These are phyloP conservation scores for Danaus chrysippus DNA, from an alignment of 2,888 invertebrate species.

Conservation along the genomic window DNA sequence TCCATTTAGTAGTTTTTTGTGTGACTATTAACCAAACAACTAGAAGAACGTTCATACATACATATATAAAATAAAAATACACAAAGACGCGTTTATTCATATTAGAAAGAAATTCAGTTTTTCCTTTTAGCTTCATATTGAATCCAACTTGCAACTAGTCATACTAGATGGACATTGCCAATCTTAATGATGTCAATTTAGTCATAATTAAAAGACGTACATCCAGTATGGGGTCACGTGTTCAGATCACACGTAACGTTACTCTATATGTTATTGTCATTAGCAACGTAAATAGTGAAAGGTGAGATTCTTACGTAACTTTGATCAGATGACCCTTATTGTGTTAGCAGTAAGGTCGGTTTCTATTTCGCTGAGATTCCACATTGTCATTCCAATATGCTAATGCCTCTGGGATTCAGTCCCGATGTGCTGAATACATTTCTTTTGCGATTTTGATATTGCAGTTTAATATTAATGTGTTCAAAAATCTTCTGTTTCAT, in stretches of 20 bases:
- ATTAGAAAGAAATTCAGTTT: too few species aligned
- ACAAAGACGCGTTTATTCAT: too few species aligned
- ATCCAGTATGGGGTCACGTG: neutral
- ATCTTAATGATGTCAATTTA: neutral
- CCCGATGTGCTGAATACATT: neutral
- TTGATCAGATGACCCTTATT: slow-evolving; percentile 21
- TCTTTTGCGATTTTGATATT: neutral
- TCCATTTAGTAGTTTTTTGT: too few species aligned
- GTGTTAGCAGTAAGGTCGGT: neutral
- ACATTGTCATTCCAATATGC: neutral
- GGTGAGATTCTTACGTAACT: slow-evolving; percentile 25
- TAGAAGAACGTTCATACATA: too few species aligned
- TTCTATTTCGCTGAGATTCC: neutral
- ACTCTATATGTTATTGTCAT: slow-evolving; percentile 34
- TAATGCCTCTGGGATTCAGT: neutral
- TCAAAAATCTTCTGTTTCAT: neutral
- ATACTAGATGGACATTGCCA: too few species aligned
- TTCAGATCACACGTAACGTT: slow-evolving; percentile 24
- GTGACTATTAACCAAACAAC: too few species aligned
- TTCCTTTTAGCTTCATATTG: too few species aligned
- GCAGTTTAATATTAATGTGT: neutral
- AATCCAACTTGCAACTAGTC: too few species aligned
- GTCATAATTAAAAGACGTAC: neutral
- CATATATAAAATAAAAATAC: too few species aligned
- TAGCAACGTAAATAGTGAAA: slow-evolving; percentile 38